Base-by-base conservation (phyloP, 2,888 invertebrate genomes). In the Ophioninae sp. region DNA sequence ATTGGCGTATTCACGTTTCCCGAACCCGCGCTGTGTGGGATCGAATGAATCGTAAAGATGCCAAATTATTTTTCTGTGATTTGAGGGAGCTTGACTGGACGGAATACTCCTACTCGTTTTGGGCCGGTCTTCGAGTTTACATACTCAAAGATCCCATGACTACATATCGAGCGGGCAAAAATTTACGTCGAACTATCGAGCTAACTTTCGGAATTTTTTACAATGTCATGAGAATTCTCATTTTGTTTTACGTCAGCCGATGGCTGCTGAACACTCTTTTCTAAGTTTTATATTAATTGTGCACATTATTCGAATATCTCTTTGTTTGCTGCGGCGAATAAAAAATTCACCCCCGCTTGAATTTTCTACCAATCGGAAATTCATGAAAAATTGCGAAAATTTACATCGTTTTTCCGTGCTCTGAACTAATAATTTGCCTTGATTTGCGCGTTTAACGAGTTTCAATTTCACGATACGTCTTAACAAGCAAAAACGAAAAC, bases 51-150 rank as follows among this genome's bases (percentile, higher is more conserved):
- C n/a, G 71, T 0, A 80, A 84, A 0, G 90, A 91, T 80, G 84
- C 81, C 2, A 84, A 88, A 75, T 73, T 89, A 59, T 91, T 91
- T 81, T 85, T 69, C 63, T 87, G 89, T 68, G 90, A 91, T 79
- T 64, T 90, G 3, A 84, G 88, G 17, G 72, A 71, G 3, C 9
- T 91, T 0, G 82, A 90, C 51, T 91, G 90, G 90, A 65, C 77
- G 3, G 86, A 87, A 13, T 88, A 85, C 67, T 30, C 63, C 23
- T 30, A 64, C 1, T 30, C 75, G 1, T 88, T 78, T 77, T 87
- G 88, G 87, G 61, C 73, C 0, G 89, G 89, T 61, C 22, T 90
- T 0, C 77, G 88, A 63, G 39, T 83, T 10, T 81, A 87, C 65
- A 0, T 87, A 6, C 30, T 90, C 7, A 87, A 89, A 0, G 90